Evolutionary conservation across 2,888 invertebrate genomes (phyloP).

Genomic region (Pseudococcus viburni): DNA sequence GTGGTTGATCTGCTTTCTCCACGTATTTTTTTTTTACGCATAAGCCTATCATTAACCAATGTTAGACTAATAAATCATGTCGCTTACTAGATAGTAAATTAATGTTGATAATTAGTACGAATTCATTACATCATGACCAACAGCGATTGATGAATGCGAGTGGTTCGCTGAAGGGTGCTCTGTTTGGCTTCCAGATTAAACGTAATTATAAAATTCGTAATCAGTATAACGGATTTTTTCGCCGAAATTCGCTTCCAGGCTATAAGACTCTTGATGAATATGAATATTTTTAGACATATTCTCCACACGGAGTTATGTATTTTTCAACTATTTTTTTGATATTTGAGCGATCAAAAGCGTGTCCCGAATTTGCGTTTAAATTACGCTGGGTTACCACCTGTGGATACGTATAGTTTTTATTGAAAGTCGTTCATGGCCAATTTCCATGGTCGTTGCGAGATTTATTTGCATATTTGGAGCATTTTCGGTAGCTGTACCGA

Average conservation of each 20-base stretch:
- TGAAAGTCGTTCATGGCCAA: conserved; percentile 2
- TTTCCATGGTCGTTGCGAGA: too few species aligned
- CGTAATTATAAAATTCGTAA: neutral
- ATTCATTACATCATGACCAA: conserved; percentile 52
- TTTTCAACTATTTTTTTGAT: neutral
- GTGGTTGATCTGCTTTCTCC: conserved; percentile 39
- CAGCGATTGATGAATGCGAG: conserved; percentile 25
- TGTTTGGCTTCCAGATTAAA: conserved; percentile 5
- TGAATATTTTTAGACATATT: conserved; percentile 21
- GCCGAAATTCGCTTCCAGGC: conserved; percentile 2
- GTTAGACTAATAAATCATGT: conserved; percentile 38
- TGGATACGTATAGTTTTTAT: neutral
- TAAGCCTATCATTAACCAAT: conserved; percentile 43
- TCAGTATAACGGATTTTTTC: neutral
- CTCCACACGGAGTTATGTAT: neutral
- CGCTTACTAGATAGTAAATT: conserved; percentile 29
- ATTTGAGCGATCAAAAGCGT: neutral
- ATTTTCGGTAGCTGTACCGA: too few species aligned
- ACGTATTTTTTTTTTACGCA: neutral
- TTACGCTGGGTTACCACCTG: neutral
- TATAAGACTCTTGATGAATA: neutral
- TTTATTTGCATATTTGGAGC: too few species aligned
- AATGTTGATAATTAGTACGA: conserved; percentile 55
- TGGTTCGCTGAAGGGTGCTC: conserved; percentile 26
- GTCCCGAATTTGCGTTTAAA: neutral